Conservation (phyloP, 2,113 vertebrate genomes). For the Scytalopus superciliaris region DNA sequence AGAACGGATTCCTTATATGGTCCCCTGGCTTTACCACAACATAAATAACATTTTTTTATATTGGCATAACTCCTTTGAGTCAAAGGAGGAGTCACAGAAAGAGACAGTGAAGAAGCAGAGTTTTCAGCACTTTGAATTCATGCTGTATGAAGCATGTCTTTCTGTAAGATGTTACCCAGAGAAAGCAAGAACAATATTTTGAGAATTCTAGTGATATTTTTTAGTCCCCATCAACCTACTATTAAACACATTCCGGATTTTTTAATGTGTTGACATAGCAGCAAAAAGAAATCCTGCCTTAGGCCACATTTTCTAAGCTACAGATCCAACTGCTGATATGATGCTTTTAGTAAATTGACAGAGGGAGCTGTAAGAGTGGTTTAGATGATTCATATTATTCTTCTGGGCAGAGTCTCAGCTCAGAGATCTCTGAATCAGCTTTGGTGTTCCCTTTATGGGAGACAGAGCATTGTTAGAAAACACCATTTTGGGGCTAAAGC, state of each 20-base stretch:
- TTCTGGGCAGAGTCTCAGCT: conserved; percentile 9
- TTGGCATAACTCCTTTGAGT: not conserved
- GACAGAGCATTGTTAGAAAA: not conserved
- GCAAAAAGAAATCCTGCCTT: not conserved
- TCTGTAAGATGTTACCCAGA: not conserved
- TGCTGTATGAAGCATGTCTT: not conserved
- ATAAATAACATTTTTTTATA: not conserved
- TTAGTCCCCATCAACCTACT: not conserved
- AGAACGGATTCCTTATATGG: not conserved
- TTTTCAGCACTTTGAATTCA: conserved; percentile 11
- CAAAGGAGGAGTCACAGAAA: not conserved
- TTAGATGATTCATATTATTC: conserved; percentile 35
- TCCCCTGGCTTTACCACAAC: not conserved
- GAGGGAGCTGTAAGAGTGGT: not conserved
- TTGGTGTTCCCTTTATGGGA: conserved; percentile 8
- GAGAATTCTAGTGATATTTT: conserved; percentile 3
- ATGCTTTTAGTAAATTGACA: conserved; percentile 41
- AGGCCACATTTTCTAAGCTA: conserved; percentile 15
- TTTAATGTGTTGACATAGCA: not conserved
- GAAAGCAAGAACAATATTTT: not conserved
- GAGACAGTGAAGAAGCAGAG: not conserved
- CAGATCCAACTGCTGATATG: conserved; percentile 47
- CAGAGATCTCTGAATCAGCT: conserved; percentile 31
- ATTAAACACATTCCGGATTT: not conserved
- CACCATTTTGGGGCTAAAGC: not conserved